A percentile compares a stretch with the other conserved stretches of the same genome.
These are phyloP conservation scores for Yponomeuta cagnagella DNA, from an alignment of 2,888 invertebrate species.

Conservation along the genomic window DNA sequence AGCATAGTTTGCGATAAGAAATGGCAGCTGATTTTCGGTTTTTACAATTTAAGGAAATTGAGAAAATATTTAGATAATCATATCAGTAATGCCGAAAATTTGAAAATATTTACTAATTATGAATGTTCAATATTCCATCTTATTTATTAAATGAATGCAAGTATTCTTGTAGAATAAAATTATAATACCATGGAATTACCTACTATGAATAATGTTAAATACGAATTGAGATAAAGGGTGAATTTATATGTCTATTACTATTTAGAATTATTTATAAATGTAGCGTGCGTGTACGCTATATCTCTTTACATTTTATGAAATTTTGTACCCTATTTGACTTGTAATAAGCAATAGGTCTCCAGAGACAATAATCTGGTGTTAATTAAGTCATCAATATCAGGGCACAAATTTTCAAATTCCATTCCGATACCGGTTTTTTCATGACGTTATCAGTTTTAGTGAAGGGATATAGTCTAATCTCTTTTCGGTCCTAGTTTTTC, in stretches of 20 bases:
- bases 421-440: too few species aligned
- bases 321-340: too few species aligned
- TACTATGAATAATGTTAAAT: neutral
- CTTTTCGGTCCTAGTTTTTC: too few species aligned
- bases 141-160: neutral
- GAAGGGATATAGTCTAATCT: too few species aligned
- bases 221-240: neutral
- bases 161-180: neutral
- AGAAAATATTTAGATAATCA: neutral
- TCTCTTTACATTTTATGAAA: too few species aligned
- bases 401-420: too few species aligned
- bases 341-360: too few species aligned
- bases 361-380: too few species aligned
- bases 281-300: neutral
- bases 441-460: too few species aligned
- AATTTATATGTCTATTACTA: conserved; percentile 3
- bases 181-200: neutral
- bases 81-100: neutral
- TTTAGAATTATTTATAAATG: conserved; percentile 12
- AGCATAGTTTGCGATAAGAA: neutral
- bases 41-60: neutral
- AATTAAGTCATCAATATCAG: too few species aligned
- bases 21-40: neutral
- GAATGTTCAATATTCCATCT: neutral
- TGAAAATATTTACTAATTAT: too few species aligned